Conservation (phyloP, 2,888 invertebrate species). For the Penaeus monodon region DNA sequence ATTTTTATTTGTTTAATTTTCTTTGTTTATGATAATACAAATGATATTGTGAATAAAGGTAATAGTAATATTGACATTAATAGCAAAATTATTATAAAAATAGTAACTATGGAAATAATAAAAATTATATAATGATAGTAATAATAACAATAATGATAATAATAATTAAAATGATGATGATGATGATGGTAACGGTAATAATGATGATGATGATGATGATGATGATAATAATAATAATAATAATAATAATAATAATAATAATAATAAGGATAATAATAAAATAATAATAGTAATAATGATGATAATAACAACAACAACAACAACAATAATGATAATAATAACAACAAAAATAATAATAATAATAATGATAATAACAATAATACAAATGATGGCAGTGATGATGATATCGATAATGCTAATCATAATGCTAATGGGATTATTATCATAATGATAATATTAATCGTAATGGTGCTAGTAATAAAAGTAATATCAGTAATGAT, state of each 20-base stretch:
- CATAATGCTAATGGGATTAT: too few species aligned
- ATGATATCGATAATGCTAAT: background rate
- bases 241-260: background rate
- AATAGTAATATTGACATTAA: too few species aligned
- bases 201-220: constrained; percentile 33
- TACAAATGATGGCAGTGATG: too few species aligned
- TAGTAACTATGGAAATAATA: too few species aligned
- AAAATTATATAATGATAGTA: too few species aligned
- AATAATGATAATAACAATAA: too few species aligned
- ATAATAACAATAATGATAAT: background rate
- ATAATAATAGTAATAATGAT: background rate
- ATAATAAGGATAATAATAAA: constrained; percentile 17
- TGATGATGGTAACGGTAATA: background rate
- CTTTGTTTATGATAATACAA: background rate
- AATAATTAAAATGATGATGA: constrained; percentile 1
- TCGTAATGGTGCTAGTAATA: background rate
- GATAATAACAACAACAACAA: background rate
- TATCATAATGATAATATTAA: constrained; percentile 10
- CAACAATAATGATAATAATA: background rate
- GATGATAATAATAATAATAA: constrained; percentile 4
- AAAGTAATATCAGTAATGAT: background rate
- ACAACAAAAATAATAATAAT: too few species aligned
- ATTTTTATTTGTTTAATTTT: too few species aligned
- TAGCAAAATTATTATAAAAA: too few species aligned
- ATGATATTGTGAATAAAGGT: background rate